Base-by-base conservation (phyloP, 2,797 vertebrate species). In the Ctenochaetus hawaiiensis region DNA sequence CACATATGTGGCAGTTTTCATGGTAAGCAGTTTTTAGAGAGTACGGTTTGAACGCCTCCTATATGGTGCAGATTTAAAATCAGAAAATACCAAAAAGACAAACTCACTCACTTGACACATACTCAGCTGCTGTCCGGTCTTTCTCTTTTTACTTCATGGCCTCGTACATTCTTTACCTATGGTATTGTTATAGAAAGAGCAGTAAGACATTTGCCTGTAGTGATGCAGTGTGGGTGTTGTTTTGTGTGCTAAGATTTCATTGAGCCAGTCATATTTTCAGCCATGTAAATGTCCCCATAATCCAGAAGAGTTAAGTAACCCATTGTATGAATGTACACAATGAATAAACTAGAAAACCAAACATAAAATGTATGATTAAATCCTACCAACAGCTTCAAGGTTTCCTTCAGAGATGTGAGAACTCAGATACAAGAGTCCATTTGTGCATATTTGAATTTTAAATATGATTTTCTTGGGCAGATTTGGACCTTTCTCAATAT, bases 311-410 rank as follows among this genome's bases (percentile, higher is more conserved):
- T 43, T 47, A 47, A 23, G 4, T 22, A 17, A 58, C 16, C 44
- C 37, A 23, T 39, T 69, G n/a, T 53, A 30, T n/a, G 12, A 30
- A 51, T 58, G 30, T 53, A 47, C 47, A 34, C 14, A 64, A 3
- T 13, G 4, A 16, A 59, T 41, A 11, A 23, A 23, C 7, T 51
- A 16, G 47, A 65, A 54, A 77, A 53, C 53, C 66, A 30, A 6
- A 51, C 11, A 53, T 45, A 14, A 12, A 62, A 63, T 64, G 30
- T 64, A 64, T 49, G 49, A 30, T 52, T 62, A 44, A 68, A 67
- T 51, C 14, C 34, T 34, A 8, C 8, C 22, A 48, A 43, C 20
- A 16, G 39, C 59, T 63, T 16, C 17, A 73, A 22, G n/a, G 0
- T 54, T 70, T 54, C 51, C 12, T 43, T 44, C 16, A 18, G 20